A percentile compares a stretch with the other conserved stretches of the same genome.
phyloP scores from a whole-genome alignment of 1,140 invertebrate genomes.

The Daktulosphaira vitifoliae region DNA sequence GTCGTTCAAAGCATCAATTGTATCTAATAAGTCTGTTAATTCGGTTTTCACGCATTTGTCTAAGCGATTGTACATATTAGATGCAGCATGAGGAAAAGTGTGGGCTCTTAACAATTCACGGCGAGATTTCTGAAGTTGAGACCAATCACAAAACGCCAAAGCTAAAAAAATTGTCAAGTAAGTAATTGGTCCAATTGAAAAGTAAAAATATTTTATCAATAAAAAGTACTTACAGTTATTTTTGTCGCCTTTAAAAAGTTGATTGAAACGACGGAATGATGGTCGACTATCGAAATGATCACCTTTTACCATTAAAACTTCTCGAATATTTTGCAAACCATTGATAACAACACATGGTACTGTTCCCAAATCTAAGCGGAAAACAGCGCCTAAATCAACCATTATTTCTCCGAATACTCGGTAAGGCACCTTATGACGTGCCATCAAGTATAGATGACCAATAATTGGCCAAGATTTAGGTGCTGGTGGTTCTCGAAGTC shows the following conservation, averaged over 20 bases:
- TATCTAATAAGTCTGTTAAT: slow-evolving; percentile 45
- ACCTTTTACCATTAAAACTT: slow-evolving; percentile 54
- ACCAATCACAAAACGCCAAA: slow-evolving; percentile 78
- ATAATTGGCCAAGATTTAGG: slow-evolving; percentile 52
- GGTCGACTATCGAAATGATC: slow-evolving; percentile 57
- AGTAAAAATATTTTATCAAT: background rate
- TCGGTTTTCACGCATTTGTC: slow-evolving; percentile 55
- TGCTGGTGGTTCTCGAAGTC: slow-evolving; percentile 45
- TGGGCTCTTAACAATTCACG: slow-evolving; percentile 58
- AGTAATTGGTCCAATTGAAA: background rate
- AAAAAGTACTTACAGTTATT: slow-evolving; percentile 57
- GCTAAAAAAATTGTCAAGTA: slow-evolving; percentile 47
- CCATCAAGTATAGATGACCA: slow-evolving; percentile 53
- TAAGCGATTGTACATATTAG: slow-evolving; percentile 57
- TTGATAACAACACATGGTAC: slow-evolving; percentile 56
- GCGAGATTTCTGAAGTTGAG: slow-evolving; percentile 64
- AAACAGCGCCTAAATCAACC: slow-evolving; percentile 50
- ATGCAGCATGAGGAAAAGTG: slow-evolving; percentile 62
- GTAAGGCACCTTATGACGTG: slow-evolving; percentile 54
- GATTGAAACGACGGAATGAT: slow-evolving; percentile 54
- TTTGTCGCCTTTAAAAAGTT: slow-evolving; percentile 56
- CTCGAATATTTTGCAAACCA: slow-evolving; percentile 53
- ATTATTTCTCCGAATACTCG: slow-evolving; percentile 53
- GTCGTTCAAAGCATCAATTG: slow-evolving; percentile 37
- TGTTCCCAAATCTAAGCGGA: slow-evolving; percentile 52